A percentile compares a stretch with the other conserved stretches of the same genome.
Conservation (phyloP, 2,113 vertebrate species). For the Tachycineta bicolor region DNA sequence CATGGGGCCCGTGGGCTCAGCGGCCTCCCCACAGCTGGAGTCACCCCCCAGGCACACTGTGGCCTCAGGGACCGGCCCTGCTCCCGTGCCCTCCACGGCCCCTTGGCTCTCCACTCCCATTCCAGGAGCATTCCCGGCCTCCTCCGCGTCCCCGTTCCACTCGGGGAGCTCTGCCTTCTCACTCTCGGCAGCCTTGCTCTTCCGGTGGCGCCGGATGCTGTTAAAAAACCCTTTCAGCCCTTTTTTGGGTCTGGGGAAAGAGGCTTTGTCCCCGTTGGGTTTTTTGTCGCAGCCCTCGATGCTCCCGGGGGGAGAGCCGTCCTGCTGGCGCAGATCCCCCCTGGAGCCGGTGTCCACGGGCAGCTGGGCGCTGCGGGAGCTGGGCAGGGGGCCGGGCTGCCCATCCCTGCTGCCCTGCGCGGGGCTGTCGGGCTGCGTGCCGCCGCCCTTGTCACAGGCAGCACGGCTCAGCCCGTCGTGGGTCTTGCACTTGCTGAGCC, state of each 20-base stretch:
- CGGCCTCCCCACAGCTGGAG: not conserved
- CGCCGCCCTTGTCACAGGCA: slow-evolving; percentile 57
- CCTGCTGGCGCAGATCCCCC: slow-evolving; percentile 44
- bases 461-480: slow-evolving; percentile 85
- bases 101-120: not conserved
- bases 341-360: slow-evolving; percentile 22
- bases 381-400: not conserved
- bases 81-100: not conserved
- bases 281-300: slow-evolving; percentile 80
- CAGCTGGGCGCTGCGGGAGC: slow-evolving; percentile 71
- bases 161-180: slow-evolving; percentile 74
- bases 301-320: slow-evolving; percentile 63
- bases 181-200: slow-evolving; percentile 77
- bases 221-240: slow-evolving; percentile 91
- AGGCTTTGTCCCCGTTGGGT: slow-evolving; percentile 68
- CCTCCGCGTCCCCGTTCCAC: slow-evolving; percentile 48
- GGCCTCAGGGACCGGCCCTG: not conserved
- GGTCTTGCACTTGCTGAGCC: slow-evolving; percentile 90
- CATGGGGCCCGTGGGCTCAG: fast-evolving
- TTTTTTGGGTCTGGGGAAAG: slow-evolving; percentile 82
- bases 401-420: not conserved
- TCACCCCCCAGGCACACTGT: not conserved
- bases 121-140: slow-evolving; percentile 13
- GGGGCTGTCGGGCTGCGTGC: not conserved
- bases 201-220: slow-evolving; percentile 90